Conservation (phyloP, 2,113 vertebrate species). For the Dryoscopus gambensis region DNA sequence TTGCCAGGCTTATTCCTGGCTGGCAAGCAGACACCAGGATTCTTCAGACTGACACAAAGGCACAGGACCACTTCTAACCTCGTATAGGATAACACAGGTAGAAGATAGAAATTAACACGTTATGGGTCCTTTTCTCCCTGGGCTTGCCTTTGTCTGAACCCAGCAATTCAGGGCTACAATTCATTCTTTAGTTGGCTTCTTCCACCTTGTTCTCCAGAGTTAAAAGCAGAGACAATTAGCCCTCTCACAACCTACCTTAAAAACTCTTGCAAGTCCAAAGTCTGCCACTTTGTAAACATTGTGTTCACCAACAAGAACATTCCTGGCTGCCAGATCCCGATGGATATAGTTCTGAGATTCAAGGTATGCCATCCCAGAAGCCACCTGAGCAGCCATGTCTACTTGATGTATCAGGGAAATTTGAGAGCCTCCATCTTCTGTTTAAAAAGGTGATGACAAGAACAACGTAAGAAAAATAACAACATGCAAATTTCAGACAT, state of each 20-base stretch:
- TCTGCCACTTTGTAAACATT: constrained; percentile 95
- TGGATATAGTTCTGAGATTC: constrained; percentile 96
- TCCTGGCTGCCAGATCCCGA: constrained; percentile 93
- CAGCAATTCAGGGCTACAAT: background rate
- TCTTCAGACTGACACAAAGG: background rate
- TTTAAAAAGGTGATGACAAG: background rate
- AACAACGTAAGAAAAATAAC: background rate
- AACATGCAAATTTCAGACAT: background rate
- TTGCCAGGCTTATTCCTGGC: background rate
- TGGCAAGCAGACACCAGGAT: background rate
- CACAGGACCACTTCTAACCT: background rate
- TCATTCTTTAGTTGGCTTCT: background rate
- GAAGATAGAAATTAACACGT: background rate
- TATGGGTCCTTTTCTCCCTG: background rate
- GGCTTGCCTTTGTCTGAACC: background rate
- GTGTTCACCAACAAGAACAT: constrained; percentile 94
- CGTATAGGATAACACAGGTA: background rate
- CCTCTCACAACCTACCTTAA: constrained; percentile 75
- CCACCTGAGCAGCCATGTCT: constrained; percentile 92
- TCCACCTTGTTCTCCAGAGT: background rate
- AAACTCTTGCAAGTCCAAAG: constrained; percentile 93
- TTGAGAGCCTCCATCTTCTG: constrained; percentile 72
- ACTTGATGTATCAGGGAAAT: constrained; percentile 77
- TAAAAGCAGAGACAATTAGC: background rate
- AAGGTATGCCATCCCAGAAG: constrained; percentile 92